Evolutionary conservation across 2,888 invertebrate species (phyloP).

Genomic region (Trichacis sp.): DNA sequence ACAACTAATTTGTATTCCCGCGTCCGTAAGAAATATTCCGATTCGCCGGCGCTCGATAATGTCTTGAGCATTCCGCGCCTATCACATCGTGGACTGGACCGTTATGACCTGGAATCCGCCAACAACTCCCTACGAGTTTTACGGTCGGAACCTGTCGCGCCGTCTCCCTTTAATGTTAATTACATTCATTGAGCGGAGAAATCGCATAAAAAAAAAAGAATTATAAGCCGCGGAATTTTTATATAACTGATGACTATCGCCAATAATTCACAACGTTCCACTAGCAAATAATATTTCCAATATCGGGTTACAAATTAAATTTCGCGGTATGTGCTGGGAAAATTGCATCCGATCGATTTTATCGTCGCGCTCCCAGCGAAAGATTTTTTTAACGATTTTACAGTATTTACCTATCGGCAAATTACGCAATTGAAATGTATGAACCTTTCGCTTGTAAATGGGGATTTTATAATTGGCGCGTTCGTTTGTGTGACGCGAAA

Average conservation of each 20-base stretch:
- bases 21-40: constrained; percentile 40
- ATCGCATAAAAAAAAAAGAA: constrained; percentile 5
- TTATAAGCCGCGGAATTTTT: constrained; percentile 1
- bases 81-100: constrained; percentile 40
- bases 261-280: constrained; percentile 19
- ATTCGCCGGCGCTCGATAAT: constrained; percentile 35
- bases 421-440: too few relatives aligned
- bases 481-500: background rate
- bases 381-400: too few relatives aligned
- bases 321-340: constrained; percentile 1
- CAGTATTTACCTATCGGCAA: too few relatives aligned
- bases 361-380: constrained; percentile 7
- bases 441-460: too few relatives aligned
- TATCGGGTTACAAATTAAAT: constrained; percentile 23
- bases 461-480: too few relatives aligned
- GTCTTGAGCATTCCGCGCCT: constrained; percentile 42
- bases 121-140: constrained; percentile 33
- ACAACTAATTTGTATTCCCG: constrained; percentile 40
- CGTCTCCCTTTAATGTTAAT: constrained; percentile 41
- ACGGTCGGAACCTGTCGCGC: constrained; percentile 30
- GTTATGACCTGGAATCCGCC: constrained; percentile 53
- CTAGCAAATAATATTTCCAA: constrained; percentile 24
- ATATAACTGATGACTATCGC: constrained; percentile 19
- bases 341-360: constrained; percentile 21
- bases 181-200: constrained; percentile 37